Base-by-base conservation (phyloP, 2,888 invertebrate species). In the Tinea semifulvella region DNA sequence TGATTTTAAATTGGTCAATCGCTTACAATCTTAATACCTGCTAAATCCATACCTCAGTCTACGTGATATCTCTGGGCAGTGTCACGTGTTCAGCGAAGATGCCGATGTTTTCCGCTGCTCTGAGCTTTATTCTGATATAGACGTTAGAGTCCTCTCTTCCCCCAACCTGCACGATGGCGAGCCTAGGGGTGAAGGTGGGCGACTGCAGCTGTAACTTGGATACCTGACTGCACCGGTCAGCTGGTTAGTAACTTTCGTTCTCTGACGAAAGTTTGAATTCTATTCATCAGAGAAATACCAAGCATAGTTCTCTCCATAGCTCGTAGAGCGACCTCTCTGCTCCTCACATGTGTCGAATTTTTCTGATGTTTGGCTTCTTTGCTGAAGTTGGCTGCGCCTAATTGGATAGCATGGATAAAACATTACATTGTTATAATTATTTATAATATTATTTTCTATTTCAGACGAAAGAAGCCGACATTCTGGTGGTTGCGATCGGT, bases 101-200 rank as follows among this genome's bases (percentile, higher is more conserved):
- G 46, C 98, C 98, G 54, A 98, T 93, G 56, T 94, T 92, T 44
- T 81, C 85, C 0, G 98, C 98, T 0, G 95, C 92, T 68, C 91
- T 94, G 46, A 97, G 85, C 80, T 99, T 99, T 90, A 94, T 95
- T 25, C 94, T 84, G 62, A 99, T 98, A 77, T 99, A 99, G 3
- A 98, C 97, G 80, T 98, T 98, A 35, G 98, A 98, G 74, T 99
- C 98, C 68, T 96, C 95, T 1, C 98, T 85, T 1, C 90, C 91
- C 8, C 99, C 99, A 48, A 99, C 98, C 85, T 98, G 92, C 36
- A 98, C 92, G 61, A 98, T 96, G 16, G 96, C 93, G 52, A 98
- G 81, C 10, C 90, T 89, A 0, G 91, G 90, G 50, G 71, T 68
- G 65, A 91, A 94, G 48, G 82, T 72, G 2, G 88, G 82, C 46